Base-by-base conservation (phyloP, 2,113 vertebrate genomes). In the Andinoacara biseriatus region DNA sequence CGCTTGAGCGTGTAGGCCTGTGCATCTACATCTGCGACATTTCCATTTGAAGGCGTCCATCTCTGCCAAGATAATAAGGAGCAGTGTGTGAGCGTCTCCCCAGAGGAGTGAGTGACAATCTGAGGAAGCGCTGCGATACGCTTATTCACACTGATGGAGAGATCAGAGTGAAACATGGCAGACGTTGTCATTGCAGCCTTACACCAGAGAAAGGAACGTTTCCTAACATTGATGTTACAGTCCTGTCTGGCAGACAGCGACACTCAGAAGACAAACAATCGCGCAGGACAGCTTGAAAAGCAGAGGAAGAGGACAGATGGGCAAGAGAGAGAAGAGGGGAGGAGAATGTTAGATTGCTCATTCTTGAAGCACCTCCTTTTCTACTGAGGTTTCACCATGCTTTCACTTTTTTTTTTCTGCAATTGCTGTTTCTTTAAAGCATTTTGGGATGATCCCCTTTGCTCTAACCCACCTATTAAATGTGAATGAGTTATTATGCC, bases 111-210 rank as follows among this genome's bases (percentile, higher is more conserved):
- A 95, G 92, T 94, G 95, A 94, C 95, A 95, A 94, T 91, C 85
- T 86, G 91, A 90, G 87, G 80, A 83, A 92, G 89, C 78, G 49
- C 69, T 78, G 87, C 80, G 58, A 82, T 90, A 90, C 87, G 80
- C 92, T 93, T 90, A 92, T 94, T 95, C 92, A 89, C 91, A 90
- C 90, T 93, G 95, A 95, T 94, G 91, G 93, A 92, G 91, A 95
- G 94, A 95, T 95, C 92, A 95, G 90, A 94, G 95, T 90, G 80
- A 94, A 94, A 94, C 94, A 94, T 90, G 90, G 88, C 93, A 93
- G 92, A 90, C 85, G 80, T 94, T 95, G 93, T 93, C 91, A 89
- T 87, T 86, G 91, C 84, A 92, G 91, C 91, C 86, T 92, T 84
- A 91, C 87, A 88, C 90, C 91, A 92, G 88, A 93, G 89, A 92